Conservation (phyloP, 2,888 invertebrate species). For the Drosophila mayaguana region DNA sequence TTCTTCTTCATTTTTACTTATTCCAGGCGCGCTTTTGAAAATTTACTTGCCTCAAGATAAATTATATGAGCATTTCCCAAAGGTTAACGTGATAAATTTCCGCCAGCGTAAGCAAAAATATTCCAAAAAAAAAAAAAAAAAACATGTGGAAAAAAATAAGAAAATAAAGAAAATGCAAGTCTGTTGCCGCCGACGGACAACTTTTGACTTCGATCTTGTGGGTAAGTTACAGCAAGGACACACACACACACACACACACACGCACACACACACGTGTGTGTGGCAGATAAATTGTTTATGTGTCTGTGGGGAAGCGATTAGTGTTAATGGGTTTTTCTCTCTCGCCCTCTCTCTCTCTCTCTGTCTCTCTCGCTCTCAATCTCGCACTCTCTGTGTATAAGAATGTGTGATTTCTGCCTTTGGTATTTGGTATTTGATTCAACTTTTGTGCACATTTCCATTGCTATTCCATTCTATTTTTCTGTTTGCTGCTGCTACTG, state of each 20-base stretch:
- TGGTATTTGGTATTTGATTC: conserved; percentile 72
- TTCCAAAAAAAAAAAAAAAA: conserved; percentile 34
- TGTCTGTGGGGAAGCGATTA: conserved; percentile 83
- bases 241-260: conserved; percentile 40
- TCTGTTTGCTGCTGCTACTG: conserved; percentile 5
- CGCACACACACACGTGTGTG: conserved; percentile 42
- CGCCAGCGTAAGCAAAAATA: conserved; percentile 79
- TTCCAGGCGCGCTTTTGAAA: conserved; percentile 54
- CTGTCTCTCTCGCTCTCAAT: conserved; percentile 12
- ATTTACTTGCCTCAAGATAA: conserved; percentile 80
- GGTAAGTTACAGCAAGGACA: conserved; percentile 57
- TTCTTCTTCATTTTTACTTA: conserved; percentile 26
- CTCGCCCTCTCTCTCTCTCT: neutral
- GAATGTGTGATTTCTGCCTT: conserved; percentile 74
- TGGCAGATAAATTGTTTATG: conserved; percentile 82
- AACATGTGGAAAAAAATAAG: conserved; percentile 1
- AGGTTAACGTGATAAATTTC: conserved; percentile 81
- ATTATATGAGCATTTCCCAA: conserved; percentile 82
- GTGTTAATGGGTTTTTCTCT: conserved; percentile 78
- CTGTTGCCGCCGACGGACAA: conserved; percentile 57
- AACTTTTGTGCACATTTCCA: conserved; percentile 69
- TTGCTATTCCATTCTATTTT: conserved; percentile 53
- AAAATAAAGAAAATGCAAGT: conserved; percentile 56
- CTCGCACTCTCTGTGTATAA: conserved; percentile 31
- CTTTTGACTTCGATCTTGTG: conserved; percentile 74